Base-by-base conservation (phyloP, 2,113 vertebrate genomes). In the Heterochromis multidens region DNA sequence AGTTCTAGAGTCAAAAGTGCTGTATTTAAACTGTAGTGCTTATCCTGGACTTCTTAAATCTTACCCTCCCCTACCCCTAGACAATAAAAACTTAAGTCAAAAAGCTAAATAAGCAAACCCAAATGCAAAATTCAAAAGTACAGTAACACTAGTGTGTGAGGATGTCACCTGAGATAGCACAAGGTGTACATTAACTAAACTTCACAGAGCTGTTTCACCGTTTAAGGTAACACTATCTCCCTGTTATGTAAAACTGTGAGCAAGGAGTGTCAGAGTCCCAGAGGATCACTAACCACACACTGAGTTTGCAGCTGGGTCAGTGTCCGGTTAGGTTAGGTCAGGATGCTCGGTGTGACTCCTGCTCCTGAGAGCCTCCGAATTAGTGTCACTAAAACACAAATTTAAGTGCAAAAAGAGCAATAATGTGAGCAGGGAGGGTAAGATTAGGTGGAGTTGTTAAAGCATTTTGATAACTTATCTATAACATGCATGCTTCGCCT, bases 381-480 rank as follows among this genome's bases (percentile, higher is more conserved):
- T 52, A 17, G 0, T 16, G 4, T 59, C 17, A 52, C 7, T 4
- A 12, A 35, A 52, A 11, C 17, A 19, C 10, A 65, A 3, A 56
- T 19, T 7, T 78, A 60, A 29, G 29, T 59, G 31, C 25, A 13
- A 33, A n/a, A 31, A 19, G 21, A 56, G 23, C 2, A 63, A 65
- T 9, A 8, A 27, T 33, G 25, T 59, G 33, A 81, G 29, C 49
- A 11, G 77, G 49, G 29, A 11, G 80, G 14, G 8, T 21, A 16
- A 16, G 33, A 33, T 19, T 43, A 85, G 94, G 88, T 3, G 92
- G 86, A 81, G 92, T 59, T 82, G 74, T 57, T 80, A 25, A 37
- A 79, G 57, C 62, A 70, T 52, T 35, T 12, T 31, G 89, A 93
- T 92, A 94, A 43, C 92, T 94, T 95, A 95, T 95, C 94, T 91